Conservation (phyloP, 2,113 vertebrate genomes). For the Oxyura jamaicensis region DNA sequence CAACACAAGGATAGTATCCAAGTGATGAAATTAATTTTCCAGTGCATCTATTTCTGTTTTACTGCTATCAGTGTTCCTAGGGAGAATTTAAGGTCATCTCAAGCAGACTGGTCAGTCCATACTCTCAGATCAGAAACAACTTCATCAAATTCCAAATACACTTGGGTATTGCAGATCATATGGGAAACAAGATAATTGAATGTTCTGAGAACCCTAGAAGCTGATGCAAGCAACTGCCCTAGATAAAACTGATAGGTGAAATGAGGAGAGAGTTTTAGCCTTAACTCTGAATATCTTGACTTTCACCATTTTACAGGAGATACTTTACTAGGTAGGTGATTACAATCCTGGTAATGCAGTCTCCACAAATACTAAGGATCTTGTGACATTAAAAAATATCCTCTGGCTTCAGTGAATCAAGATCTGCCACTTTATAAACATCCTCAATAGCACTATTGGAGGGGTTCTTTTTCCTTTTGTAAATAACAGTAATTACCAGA, state of each 20-base stretch:
- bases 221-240: conserved; percentile 52
- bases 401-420: background rate
- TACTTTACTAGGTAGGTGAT: background rate
- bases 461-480: background rate
- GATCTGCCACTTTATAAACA: background rate
- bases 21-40: conserved; percentile 49
- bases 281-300: conserved; percentile 47
- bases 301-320: background rate
- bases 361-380: background rate
- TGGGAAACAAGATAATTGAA: conserved; percentile 70
- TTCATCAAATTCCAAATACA: conserved; percentile 57
- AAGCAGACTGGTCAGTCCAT: conserved; percentile 60
- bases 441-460: background rate
- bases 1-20: background rate
- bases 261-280: background rate
- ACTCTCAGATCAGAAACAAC: conserved; percentile 64
- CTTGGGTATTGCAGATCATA: conserved; percentile 52
- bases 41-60: conserved; percentile 14
- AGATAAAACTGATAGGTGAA: conserved; percentile 58
- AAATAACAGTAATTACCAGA: background rate
- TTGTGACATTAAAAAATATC: background rate
- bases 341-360: background rate
- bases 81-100: conserved; percentile 42
- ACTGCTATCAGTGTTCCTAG: background rate
- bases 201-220: conserved; percentile 53